phyloP scores from a whole-genome alignment of 1,140 invertebrate species.

The Polypedilum pembai region DNA sequence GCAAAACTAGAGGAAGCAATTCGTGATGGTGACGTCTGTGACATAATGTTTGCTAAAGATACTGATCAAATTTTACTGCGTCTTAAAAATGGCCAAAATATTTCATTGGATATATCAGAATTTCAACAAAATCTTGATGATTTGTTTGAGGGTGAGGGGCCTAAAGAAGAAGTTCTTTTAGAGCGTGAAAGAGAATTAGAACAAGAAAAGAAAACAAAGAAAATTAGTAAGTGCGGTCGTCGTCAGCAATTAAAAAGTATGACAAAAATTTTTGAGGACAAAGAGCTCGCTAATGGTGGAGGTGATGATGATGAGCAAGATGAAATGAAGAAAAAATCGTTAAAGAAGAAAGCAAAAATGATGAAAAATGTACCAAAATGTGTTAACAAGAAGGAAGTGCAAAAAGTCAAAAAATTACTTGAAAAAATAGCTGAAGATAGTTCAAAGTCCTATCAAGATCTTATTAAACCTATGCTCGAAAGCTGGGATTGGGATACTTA shows the following conservation, averaged over 20 bases:
- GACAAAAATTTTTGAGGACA: slow-evolving; percentile 70
- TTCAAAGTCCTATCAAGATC: slow-evolving; percentile 47
- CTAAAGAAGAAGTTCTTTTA: slow-evolving; percentile 52
- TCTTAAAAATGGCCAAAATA: slow-evolving; percentile 61
- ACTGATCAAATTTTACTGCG: slow-evolving; percentile 64
- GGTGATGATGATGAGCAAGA: slow-evolving; percentile 49
- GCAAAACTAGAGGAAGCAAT: slow-evolving; percentile 67
- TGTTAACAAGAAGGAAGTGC: slow-evolving; percentile 37
- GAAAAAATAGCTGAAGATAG: slow-evolving; percentile 32
- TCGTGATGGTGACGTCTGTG: slow-evolving; percentile 64
- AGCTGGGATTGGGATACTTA: slow-evolving; percentile 56
- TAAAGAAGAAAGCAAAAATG: slow-evolving; percentile 41
- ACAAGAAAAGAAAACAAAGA: slow-evolving; percentile 55
- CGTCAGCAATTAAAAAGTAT: slow-evolving; percentile 48
- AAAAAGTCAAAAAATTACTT: slow-evolving; percentile 36
- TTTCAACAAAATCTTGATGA: slow-evolving; percentile 50
- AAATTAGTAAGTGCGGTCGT: slow-evolving; percentile 50
- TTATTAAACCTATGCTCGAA: slow-evolving; percentile 51
- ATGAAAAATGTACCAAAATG: slow-evolving; percentile 37
- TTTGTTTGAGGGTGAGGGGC: slow-evolving; percentile 58
- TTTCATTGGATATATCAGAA: slow-evolving; percentile 61
- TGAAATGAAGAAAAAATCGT: slow-evolving; percentile 48
- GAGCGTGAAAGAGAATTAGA: slow-evolving; percentile 52
- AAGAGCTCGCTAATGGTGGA: slow-evolving; percentile 55
- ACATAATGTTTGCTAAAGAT: slow-evolving; percentile 66